Base-by-base conservation (phyloP, 53 echinoderm and acorn worm species). In the Luidia sarsii region DNA sequence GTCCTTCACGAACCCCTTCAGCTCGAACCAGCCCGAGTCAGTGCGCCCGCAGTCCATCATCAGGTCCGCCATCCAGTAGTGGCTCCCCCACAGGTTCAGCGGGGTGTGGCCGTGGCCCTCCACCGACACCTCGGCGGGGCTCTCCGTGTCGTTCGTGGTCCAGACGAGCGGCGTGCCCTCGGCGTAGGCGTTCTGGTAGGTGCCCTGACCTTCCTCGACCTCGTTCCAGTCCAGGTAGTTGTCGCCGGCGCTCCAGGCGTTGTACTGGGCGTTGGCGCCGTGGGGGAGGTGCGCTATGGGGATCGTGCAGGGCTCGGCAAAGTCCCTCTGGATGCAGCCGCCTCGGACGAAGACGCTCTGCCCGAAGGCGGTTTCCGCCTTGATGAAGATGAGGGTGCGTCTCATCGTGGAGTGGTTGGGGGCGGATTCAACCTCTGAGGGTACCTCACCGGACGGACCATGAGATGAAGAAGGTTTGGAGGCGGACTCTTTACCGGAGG, bases 61-160 rank as follows among this genome's bases (percentile, higher is more conserved):
- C 5, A 90, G 48, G 57, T 90, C 87, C 7, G 90, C 73, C 94
- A 93, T 93, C 94, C 94, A 93, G 77, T 93, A 93, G 65, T 90
- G 87, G n/a, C 87, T 85, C 29, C 94, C 94, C 90, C 90, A 93
- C 8, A 79, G 53, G 69, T 93, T 90, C 34, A 93, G 35, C 3
- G 93, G 67, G 2, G 87, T 71, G 66, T 90, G 87, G 4, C 94
- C 94, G 57, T 84, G 87, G 1, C 94, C 94, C 4, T 93, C 66
- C 21, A 41, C 45, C 27, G 50, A 68, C 3, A 93, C 94, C 3
- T 43, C 75, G 19, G 84, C 71, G 49, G 55, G 18, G 55, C 84
- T 57, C 23, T 39, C 33, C 1, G 89, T 57, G 33, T 90, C 55
- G 63, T 81, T 87, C 3, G 87, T 93, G 36, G 90, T 90, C 90